A percentile compares a stretch with the other conserved stretches of the same genome.
Evolutionary conservation across 2,113 vertebrate species (phyloP).

Genomic region (Raja brachyura): DNA sequence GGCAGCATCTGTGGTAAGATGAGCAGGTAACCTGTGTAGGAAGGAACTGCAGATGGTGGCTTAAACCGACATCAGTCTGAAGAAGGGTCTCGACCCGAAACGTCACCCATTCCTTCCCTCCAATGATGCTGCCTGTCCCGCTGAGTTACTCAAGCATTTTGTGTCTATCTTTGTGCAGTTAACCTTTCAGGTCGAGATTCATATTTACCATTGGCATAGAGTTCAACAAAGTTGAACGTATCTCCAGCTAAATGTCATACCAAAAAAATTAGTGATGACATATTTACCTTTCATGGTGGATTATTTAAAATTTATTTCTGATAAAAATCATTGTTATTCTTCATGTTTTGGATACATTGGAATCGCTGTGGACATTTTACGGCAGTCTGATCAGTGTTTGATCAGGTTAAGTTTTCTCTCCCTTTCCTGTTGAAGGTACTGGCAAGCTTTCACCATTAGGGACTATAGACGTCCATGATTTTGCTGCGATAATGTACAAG

Average conservation of each 20-base stretch:
- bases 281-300: not conserved
- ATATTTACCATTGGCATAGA: not conserved
- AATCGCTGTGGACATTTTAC: not conserved
- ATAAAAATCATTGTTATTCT: not conserved
- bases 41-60: no score
- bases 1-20: no score
- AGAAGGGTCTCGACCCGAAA: no score
- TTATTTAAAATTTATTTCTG: not conserved
- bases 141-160: no score
- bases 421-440: not conserved
- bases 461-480: not conserved
- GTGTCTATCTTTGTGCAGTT: no score
- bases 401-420: not conserved
- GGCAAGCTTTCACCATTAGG: not conserved
- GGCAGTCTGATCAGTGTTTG: not conserved
- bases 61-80: no score
- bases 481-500: not conserved
- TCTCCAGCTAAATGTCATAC: not conserved
- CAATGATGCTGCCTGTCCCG: no score
- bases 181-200: not conserved
- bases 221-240: not conserved
- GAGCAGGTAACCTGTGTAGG: no score
- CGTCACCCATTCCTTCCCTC: no score
- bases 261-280: not conserved
- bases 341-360: not conserved